Conservation (phyloP, 2,797 vertebrate species). For the Lithobates pipiens region DNA sequence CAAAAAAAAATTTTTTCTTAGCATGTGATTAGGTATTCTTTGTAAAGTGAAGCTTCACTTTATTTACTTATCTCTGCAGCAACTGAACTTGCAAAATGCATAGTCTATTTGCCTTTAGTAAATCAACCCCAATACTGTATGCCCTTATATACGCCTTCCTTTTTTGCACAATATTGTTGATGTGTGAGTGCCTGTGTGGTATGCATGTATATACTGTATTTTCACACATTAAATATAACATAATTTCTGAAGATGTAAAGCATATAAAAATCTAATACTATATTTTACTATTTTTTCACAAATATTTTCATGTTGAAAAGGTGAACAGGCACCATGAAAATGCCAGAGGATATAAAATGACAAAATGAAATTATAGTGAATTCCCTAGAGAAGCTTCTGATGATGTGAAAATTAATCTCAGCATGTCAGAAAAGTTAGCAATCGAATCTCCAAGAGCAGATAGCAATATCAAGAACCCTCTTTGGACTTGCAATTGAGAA, state of each 20-base stretch:
- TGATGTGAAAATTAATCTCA: slow-evolving; percentile 67
- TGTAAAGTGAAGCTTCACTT: no score
- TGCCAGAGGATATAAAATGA: slow-evolving; percentile 62
- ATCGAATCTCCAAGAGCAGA: slow-evolving; percentile 51
- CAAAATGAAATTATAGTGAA: slow-evolving; percentile 64
- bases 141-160: no score
- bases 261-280: background rate
- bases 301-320: slow-evolving; percentile 33
- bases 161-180: no score
- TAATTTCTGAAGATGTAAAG: background rate
- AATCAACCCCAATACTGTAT: no score
- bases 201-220: background rate
- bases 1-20: no score
- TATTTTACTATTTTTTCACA: slow-evolving; percentile 19
- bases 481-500: slow-evolving; percentile 49
- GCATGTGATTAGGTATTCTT: no score
- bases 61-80: no score
- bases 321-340: slow-evolving; percentile 46
- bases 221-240: background rate
- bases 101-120: no score
- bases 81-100: no score
- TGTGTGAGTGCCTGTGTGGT: background rate
- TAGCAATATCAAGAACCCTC: slow-evolving; percentile 55
- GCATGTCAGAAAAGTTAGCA: slow-evolving; percentile 59
- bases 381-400: slow-evolving; percentile 62